phyloP scores from a whole-genome alignment of 2,113 vertebrate genomes.

The Hemichromis elongatus region DNA sequence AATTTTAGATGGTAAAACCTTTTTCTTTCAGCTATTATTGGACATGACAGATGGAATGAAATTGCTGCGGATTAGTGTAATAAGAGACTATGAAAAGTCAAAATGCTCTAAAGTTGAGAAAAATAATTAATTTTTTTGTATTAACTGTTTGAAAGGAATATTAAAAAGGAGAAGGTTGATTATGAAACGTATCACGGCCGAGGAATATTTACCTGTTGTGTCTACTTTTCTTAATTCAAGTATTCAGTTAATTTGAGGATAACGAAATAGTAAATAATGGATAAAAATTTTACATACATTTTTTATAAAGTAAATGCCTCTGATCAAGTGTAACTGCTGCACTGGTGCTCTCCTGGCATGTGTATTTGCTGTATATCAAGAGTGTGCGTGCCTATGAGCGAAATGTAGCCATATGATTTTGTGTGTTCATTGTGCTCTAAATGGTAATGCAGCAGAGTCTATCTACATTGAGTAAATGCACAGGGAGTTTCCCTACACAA shows the following conservation, averaged over 20 bases:
- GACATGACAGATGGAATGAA: conserved; percentile 23
- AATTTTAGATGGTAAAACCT: neutral
- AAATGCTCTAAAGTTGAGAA: neutral
- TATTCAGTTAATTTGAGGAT: neutral
- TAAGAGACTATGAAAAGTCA: conserved; percentile 16
- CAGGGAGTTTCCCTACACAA: conserved; percentile 50
- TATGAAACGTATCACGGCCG: neutral
- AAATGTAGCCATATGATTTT: neutral
- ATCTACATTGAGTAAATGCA: conserved; percentile 38
- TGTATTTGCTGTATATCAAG: neutral
- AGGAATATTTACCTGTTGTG: neutral
- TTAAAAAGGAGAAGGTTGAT: neutral
- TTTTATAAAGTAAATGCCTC: neutral
- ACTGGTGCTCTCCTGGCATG: neutral
- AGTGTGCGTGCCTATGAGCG: neutral
- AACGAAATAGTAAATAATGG: neutral
- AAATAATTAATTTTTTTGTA: neutral
- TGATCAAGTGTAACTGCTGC: neutral
- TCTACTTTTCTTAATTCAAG: neutral
- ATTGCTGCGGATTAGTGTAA: conserved; percentile 10
- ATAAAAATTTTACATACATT: too few species aligned
- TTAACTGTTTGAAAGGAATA: neutral
- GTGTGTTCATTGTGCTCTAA: conserved; percentile 52
- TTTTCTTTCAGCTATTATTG: conserved; percentile 16
- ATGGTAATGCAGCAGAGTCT: conserved; percentile 52